Evolutionary conservation across 1,140 invertebrate species (phyloP), one percentile per base, ranked within the genome.

Genomic region (Bacillus rossius): DNA sequence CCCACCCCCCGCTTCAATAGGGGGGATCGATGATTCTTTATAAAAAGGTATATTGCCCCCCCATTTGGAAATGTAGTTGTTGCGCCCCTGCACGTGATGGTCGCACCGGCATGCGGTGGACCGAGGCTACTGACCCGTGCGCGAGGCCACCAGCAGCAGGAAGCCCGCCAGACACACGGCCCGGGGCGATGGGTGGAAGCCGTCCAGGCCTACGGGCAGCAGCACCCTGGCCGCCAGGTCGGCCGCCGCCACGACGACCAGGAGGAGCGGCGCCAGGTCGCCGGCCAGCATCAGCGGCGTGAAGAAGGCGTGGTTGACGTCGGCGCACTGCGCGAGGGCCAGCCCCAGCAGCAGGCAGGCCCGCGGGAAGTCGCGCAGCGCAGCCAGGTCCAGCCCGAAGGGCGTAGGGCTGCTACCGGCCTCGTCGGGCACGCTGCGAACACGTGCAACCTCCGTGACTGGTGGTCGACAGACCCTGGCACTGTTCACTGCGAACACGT

Each of bases 151-250:
- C 61, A 88, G 81, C 26, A 81, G 73, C 8, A 81, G 65, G 3
- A 89, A 78, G 63, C 85, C 84, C 38, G 83, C 72, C 16, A 88
- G 70, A 62, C 85, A 88, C 71, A 88, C 85, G 0, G 80, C 75
- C 61, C 81, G 81, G 53, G 87, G 81, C 37, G 84, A 76, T 72
- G 81, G 81, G n/a, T 78, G 73, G 10, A 85, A 76, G 69, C 78
- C 81, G 41, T 84, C 81, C 2, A 81, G 80, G 37, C 86, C 77
- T 53, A 81, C 84, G 0, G 84, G 81, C 4, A 83, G 74, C 1
- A 84, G 61, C 34, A 82, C 75, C 61, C 84, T 70, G 41, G 80
- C 78, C 19, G 84, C 14, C 0, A 85, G 78, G 66, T 86, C 84
- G 1, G 77, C 74, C 40, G 72, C 71, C 2, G 79, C 84, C 40